Conservation (phyloP, 1,140 invertebrate species). For the Panagrolaimus sp. region DNA sequence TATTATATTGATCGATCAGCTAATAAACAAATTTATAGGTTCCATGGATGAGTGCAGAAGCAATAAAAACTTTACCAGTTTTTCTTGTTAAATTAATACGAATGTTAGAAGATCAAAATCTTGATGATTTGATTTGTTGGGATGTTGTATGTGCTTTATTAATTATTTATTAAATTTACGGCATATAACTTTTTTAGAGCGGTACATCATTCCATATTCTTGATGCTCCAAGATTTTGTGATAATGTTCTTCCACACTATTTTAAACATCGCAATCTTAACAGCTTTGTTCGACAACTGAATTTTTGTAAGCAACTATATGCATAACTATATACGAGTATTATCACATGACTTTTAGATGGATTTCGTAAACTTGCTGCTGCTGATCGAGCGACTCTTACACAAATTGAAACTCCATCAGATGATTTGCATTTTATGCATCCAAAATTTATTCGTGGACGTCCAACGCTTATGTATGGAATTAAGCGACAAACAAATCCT, state of each 20-base stretch:
- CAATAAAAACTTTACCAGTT: background rate
- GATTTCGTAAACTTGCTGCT: conserved; percentile 14
- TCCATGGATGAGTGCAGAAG: background rate
- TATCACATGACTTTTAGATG: no score
- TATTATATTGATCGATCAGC: no score
- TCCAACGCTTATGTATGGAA: conserved; percentile 9
- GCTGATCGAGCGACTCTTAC: background rate
- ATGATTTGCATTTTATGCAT: conserved; percentile 15
- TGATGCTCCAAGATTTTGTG: conserved; percentile 25
- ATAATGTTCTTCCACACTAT: conserved; percentile 26
- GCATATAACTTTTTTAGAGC: background rate
- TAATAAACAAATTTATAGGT: no score
- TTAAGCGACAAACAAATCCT: conserved; percentile 14
- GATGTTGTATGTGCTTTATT: background rate
- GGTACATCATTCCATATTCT: conserved; percentile 29
- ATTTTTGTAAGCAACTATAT: conserved; percentile 22
- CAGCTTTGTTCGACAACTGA: conserved; percentile 23
- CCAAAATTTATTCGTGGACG: conserved; percentile 11
- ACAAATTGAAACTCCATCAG: background rate
- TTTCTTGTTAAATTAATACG: background rate
- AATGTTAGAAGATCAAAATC: background rate
- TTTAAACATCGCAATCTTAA: conserved; percentile 34
- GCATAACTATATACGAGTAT: no score
- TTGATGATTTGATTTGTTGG: conserved; percentile 10
- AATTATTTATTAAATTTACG: background rate